Percentiles rank a stretch among this genome's conserved stretches.
phyloP scores from a whole-genome alignment of 2,113 vertebrate genomes.

The Sialia sialis region DNA sequence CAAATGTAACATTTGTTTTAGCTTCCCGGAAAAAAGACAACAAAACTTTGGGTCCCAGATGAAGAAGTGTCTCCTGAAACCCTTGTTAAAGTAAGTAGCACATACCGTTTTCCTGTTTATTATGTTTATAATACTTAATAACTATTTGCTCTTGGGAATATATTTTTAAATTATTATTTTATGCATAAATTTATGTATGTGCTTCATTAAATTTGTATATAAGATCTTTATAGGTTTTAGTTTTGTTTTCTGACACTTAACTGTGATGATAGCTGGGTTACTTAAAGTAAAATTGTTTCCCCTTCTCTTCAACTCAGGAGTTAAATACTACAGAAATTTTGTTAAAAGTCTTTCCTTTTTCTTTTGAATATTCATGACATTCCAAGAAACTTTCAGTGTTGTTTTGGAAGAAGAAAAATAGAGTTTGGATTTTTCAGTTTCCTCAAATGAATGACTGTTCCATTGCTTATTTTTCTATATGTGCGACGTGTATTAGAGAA shows the following conservation, averaged over 20 bases:
- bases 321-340: background rate
- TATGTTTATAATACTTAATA: background rate
- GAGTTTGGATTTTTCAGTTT: background rate
- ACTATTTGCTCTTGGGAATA: background rate
- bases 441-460: background rate
- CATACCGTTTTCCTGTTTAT: background rate
- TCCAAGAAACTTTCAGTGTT: background rate
- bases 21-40: slow-evolving; percentile 98
- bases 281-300: background rate
- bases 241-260: background rate
- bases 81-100: slow-evolving; percentile 86
- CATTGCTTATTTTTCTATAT: background rate
- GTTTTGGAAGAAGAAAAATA: background rate
- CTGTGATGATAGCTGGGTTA: background rate
- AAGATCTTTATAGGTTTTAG: background rate
- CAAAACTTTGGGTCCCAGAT: slow-evolving; percentile 97
- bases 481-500: background rate
- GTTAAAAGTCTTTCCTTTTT: background rate
- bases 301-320: background rate
- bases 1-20: slow-evolving; percentile 61
- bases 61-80: slow-evolving; percentile 97
- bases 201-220: background rate
- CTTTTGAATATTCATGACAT: background rate
- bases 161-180: background rate
- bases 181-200: background rate